phyloP scores from a whole-genome alignment of 2,113 vertebrate genomes.

The Pyxicephalus adspersus region DNA sequence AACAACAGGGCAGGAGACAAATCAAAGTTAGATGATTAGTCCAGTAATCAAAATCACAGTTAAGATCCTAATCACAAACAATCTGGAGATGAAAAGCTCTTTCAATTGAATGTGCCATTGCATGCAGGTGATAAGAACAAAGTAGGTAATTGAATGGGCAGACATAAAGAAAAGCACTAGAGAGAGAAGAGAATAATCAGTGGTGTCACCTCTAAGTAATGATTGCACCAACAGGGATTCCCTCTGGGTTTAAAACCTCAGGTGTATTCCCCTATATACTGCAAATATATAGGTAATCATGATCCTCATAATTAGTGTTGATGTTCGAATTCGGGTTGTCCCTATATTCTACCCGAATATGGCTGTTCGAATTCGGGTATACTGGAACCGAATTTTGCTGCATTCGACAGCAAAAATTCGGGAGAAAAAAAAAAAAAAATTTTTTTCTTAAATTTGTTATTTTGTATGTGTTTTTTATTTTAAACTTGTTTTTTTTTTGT shows the following conservation, averaged over 20 bases:
- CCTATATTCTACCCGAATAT: too few relatives aligned
- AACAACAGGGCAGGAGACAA: conserved; percentile 5
- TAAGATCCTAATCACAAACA: conserved; percentile 21
- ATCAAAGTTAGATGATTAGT: conserved; percentile 19
- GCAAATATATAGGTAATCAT: neutral
- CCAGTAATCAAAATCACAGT: neutral
- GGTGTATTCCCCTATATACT: neutral
- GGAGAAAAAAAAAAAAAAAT: too few relatives aligned
- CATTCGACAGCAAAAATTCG: too few relatives aligned
- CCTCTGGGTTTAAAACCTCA: neutral
- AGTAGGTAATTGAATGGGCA: conserved; percentile 17
- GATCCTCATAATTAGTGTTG: too few relatives aligned
- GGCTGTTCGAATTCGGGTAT: too few relatives aligned
- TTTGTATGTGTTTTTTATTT: too few relatives aligned
- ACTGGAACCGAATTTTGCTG: too few relatives aligned
- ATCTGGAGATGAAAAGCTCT: conserved; percentile 4
- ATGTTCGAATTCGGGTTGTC: too few relatives aligned
- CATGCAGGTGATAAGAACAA: conserved; percentile 6
- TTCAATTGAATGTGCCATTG: conserved; percentile 24
- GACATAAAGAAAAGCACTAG: conserved; percentile 15
- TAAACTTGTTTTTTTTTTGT: too few relatives aligned
- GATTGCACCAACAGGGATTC: neutral
- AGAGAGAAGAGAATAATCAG: conserved; percentile 17
- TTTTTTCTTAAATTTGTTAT: too few relatives aligned
- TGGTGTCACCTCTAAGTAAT: conserved; percentile 32